A percentile compares a stretch with the other conserved stretches of the same genome.
phyloP scores from a whole-genome alignment of 2,888 invertebrate species.

The Lymantria monacha region DNA sequence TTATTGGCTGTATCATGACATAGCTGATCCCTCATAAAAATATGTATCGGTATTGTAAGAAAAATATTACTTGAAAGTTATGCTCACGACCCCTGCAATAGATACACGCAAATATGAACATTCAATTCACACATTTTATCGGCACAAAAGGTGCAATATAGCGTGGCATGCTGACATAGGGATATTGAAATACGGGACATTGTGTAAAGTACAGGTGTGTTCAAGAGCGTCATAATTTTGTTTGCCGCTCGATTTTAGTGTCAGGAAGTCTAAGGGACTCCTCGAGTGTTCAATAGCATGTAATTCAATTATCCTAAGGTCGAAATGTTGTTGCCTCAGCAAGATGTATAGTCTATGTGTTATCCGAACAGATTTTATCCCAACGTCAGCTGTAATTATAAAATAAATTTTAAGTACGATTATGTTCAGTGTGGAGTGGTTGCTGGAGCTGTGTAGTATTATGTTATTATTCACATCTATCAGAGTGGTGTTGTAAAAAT shows the following conservation, averaged over 20 bases:
- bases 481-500: too few species aligned
- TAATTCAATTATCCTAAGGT: slow-evolving; percentile 31
- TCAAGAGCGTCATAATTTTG: slow-evolving; percentile 40
- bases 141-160: slow-evolving; percentile 44
- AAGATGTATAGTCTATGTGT: slow-evolving; percentile 3
- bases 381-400: too few species aligned
- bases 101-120: slow-evolving; percentile 54
- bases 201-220: slow-evolving; percentile 57
- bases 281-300: slow-evolving; percentile 23
- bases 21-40: slow-evolving; percentile 76
- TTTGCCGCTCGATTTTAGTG: slow-evolving; percentile 38
- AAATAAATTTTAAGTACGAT: too few species aligned
- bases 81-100: slow-evolving; percentile 36
- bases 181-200: slow-evolving; percentile 47
- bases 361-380: neutral
- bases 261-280: slow-evolving; percentile 28
- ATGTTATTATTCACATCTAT: too few species aligned
- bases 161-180: slow-evolving; percentile 51
- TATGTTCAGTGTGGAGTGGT: too few species aligned
- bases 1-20: slow-evolving; percentile 74
- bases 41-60: slow-evolving; percentile 72
- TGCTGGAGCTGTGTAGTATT: too few species aligned
- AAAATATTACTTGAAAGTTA: slow-evolving; percentile 56
- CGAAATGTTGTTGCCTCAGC: slow-evolving; percentile 10
- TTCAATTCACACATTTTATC: slow-evolving; percentile 51